Conservation (phyloP, 2,888 invertebrate genomes). For the Lepidochrysops patricia region DNA sequence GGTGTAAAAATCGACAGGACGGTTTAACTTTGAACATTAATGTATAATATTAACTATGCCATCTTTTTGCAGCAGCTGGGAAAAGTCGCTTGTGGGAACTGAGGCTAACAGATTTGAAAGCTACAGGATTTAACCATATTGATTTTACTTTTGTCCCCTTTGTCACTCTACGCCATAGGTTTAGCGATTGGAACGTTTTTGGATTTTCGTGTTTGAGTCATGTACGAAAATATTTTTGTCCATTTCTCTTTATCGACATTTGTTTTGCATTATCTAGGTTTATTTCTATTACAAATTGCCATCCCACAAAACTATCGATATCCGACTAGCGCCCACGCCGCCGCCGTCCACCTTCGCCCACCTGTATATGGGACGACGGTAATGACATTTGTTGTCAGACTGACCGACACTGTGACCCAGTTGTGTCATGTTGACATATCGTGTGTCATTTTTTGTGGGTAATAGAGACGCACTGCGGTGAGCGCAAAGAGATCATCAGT, state of each 20-base stretch:
- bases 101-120: too few species aligned
- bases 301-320: background rate
- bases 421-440: slow-evolving; percentile 10
- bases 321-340: background rate
- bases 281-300: background rate
- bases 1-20: too few species aligned
- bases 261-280: too few species aligned
- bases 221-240: too few species aligned
- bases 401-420: background rate
- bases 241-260: too few species aligned
- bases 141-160: background rate
- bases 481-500: background rate
- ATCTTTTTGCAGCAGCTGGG: too few species aligned
- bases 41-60: too few species aligned
- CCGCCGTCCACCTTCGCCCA: background rate
- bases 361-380: slow-evolving; percentile 4
- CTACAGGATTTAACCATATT: background rate
- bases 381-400: slow-evolving; percentile 1
- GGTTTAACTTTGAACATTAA: too few species aligned
- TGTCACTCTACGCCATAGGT: background rate
- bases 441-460: slow-evolving; percentile 5
- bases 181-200: background rate
- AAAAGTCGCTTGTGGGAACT: too few species aligned
- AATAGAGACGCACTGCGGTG: background rate
- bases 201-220: background rate